Percentiles rank a stretch among this genome's conserved stretches.
These are phyloP conservation scores for Rhagologus leucostigma DNA, from an alignment of 2,113 vertebrate species.

Conservation along the genomic window DNA sequence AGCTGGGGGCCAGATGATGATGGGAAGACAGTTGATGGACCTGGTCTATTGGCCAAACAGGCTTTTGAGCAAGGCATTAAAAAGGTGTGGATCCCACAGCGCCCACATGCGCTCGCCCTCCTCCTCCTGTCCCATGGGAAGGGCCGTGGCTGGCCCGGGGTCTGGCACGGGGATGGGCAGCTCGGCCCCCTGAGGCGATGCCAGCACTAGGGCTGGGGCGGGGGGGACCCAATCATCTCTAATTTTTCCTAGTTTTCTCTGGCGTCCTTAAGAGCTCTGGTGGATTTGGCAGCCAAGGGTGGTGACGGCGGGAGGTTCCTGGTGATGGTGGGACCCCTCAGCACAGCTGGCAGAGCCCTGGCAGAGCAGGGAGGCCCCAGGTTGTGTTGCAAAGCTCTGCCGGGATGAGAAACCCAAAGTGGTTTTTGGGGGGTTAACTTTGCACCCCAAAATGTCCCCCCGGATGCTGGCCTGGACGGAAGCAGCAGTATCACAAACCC, in stretches of 20 bases:
- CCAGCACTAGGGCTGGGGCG: not conserved
- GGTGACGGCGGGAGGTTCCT: not conserved
- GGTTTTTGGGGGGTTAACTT: not conserved
- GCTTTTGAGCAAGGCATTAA: slow-evolving; percentile 90
- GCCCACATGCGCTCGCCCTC: not conserved
- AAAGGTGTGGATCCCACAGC: slow-evolving; percentile 78
- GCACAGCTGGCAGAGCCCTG: not conserved
- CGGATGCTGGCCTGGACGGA: accelerated
- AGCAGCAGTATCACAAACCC: not conserved
- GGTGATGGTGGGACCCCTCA: not conserved
- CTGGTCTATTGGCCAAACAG: slow-evolving; percentile 85
- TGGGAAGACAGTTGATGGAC: slow-evolving; percentile 92
- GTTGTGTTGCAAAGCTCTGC: not conserved
- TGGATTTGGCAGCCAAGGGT: not conserved
- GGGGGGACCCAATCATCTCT: not conserved
- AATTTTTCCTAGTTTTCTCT: not conserved
- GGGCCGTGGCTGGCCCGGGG: not conserved
- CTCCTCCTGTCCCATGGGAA: not conserved
- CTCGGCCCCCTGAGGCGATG: not conserved
- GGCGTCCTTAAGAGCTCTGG: not conserved
- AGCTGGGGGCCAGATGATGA: slow-evolving; percentile 97
- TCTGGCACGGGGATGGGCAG: not conserved
- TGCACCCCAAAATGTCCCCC: not conserved
- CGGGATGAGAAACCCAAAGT: not conserved
- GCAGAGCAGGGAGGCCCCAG: not conserved